Percentiles rank a stretch among this genome's conserved stretches.
Evolutionary conservation across 92 coral and sea anemone genomes (phyloP).

Genomic region (Scolanthus callimorphus): DNA sequence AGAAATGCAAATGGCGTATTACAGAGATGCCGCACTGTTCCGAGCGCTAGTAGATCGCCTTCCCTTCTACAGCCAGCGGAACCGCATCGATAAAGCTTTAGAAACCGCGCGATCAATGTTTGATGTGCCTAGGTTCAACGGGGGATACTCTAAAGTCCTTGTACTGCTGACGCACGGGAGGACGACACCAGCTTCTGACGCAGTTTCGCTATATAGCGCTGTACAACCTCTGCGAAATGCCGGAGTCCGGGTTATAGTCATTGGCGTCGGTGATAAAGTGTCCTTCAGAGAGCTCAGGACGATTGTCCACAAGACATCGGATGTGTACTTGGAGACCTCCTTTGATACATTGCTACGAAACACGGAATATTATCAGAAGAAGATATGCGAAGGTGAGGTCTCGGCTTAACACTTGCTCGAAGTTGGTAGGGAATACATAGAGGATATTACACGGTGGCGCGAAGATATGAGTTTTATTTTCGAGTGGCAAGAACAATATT

Average conservation of each 20-base stretch:
- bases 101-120: constrained; percentile 35
- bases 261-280: constrained; percentile 57
- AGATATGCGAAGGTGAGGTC: constrained; percentile 37
- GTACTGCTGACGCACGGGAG: constrained; percentile 44
- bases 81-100: constrained; percentile 56
- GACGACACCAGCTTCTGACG: constrained; percentile 12
- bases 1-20: constrained; percentile 17
- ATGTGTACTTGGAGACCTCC: constrained; percentile 42
- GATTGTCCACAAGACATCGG: constrained; percentile 11
- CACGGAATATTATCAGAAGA: constrained; percentile 12
- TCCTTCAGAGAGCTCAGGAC: constrained; percentile 39
- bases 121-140: constrained; percentile 8
- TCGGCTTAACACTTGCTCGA: no score
- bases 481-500: no score
- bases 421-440: no score
- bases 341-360: constrained; percentile 19
- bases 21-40: constrained; percentile 15
- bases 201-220: constrained; percentile 30
- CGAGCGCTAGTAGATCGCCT: constrained; percentile 20
- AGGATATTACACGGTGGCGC: no score
- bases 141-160: constrained; percentile 27
- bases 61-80: constrained; percentile 46
- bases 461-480: no score
- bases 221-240: constrained; percentile 49
- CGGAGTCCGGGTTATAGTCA: constrained; percentile 66